Evolutionary conservation across 2,797 vertebrate species (phyloP).

Genomic region (Muraenolepis orangiensis): DNA sequence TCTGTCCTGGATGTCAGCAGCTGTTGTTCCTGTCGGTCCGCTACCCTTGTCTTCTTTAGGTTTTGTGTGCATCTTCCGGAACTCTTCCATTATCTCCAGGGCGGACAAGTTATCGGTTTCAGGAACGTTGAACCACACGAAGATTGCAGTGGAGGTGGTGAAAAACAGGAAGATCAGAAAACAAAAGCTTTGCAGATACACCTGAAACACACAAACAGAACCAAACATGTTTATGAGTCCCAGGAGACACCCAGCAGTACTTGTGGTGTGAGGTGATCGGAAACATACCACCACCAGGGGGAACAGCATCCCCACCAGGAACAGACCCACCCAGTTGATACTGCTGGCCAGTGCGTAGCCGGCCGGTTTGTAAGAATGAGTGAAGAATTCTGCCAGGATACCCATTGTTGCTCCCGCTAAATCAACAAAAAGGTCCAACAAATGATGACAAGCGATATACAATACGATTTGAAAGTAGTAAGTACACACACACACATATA

Average conservation of each 20-base stretch:
- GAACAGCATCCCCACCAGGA: conserved; percentile 77
- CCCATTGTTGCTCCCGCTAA: conserved; percentile 65
- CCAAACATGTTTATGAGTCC: not conserved
- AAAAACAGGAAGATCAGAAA: conserved; percentile 69
- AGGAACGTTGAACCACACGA: conserved; percentile 57
- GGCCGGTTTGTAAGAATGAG: conserved; percentile 73
- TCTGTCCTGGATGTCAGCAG: not conserved
- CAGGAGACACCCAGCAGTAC: not conserved
- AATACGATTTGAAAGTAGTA: too few species aligned
- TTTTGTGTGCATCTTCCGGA: conserved; percentile 64
- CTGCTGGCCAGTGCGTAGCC: conserved; percentile 64
- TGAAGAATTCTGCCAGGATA: conserved; percentile 76
- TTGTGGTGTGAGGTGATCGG: not conserved
- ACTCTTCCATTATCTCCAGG: conserved; percentile 65
- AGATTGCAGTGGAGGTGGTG: conserved; percentile 45
- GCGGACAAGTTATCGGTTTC: conserved; percentile 63
- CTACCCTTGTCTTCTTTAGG: not conserved
- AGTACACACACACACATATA: too few species aligned
- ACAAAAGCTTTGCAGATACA: conserved; percentile 73
- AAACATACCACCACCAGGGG: conserved; percentile 78
- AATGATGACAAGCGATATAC: not conserved
- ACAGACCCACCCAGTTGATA: conserved; percentile 74
- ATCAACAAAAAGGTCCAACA: not conserved
- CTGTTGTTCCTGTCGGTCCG: not conserved
- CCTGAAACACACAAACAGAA: conserved; percentile 59